A percentile compares a stretch with the other conserved stretches of the same genome.
Evolutionary conservation across 2,113 vertebrate species (phyloP).

Genomic region (Cranoglanis bouderius): DNA sequence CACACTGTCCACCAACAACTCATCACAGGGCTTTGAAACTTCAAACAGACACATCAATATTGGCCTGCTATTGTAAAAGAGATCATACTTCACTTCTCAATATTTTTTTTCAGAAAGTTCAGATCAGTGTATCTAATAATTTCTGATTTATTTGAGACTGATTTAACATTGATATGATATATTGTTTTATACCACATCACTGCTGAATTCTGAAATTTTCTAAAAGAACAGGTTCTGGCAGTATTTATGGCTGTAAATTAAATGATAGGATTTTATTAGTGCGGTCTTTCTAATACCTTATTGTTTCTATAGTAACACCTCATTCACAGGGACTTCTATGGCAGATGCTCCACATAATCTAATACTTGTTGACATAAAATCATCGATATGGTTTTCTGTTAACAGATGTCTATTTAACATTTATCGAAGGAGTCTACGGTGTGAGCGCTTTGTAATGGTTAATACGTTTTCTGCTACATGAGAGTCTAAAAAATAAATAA

Average conservation of each 20-base stretch:
- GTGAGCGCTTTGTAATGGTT: no score
- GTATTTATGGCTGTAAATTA: not conserved
- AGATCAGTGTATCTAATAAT: not conserved
- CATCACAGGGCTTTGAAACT: not conserved
- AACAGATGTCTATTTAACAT: not conserved
- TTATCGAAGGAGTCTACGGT: not conserved
- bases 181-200: no score
- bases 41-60: constrained; percentile 8
- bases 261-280: no score
- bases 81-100: not conserved
- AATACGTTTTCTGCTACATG: not conserved
- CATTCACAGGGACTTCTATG: no score
- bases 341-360: no score
- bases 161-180: no score
- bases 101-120: not conserved
- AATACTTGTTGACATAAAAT: not conserved
- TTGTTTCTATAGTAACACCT: not conserved
- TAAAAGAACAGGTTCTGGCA: not conserved
- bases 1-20: constrained; percentile 35
- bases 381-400: not conserved
- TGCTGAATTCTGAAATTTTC: no score
- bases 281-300: no score
- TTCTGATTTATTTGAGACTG: not conserved
- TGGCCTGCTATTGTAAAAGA: not conserved
- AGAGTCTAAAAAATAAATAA: no score